Evolutionary conservation across 2,888 invertebrate species (phyloP).

Genomic region (Nymphalis polychloros): DNA sequence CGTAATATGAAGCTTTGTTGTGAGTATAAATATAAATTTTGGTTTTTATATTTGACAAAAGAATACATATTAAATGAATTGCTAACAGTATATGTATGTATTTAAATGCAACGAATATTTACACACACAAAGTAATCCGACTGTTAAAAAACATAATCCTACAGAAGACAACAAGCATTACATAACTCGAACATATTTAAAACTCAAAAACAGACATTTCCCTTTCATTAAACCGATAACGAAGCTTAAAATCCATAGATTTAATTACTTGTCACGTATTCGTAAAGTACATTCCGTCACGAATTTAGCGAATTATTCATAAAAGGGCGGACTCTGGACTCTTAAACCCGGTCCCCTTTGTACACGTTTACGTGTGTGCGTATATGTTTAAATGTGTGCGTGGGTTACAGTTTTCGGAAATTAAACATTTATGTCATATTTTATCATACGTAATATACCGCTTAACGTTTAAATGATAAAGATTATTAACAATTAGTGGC

Average conservation of each 20-base stretch:
- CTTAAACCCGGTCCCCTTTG: conserved; percentile 22
- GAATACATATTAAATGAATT: no score
- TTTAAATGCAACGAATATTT: no score
- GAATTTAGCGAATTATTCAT: conserved; percentile 37
- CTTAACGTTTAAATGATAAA: neutral
- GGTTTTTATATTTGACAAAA: no score
- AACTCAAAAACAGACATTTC: neutral
- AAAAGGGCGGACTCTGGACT: conserved; percentile 29
- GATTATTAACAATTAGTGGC: neutral
- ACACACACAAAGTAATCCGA: neutral
- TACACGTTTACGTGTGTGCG: conserved; percentile 20
- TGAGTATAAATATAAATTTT: no score
- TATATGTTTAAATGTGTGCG: neutral
- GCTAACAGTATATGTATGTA: no score
- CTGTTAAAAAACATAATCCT: no score
- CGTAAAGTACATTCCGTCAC: conserved; percentile 31
- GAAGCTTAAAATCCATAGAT: conserved; percentile 22
- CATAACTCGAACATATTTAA: neutral
- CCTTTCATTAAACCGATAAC: conserved; percentile 15
- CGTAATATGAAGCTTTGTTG: no score
- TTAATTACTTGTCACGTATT: conserved; percentile 26
- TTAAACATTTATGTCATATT: conserved; percentile 8
- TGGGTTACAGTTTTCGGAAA: conserved; percentile 8
- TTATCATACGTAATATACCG: no score
- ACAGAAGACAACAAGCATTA: neutral